A percentile compares a stretch with the other conserved stretches of the same genome.
These are phyloP conservation scores for Leucozona laternaria DNA, from an alignment of 2,888 invertebrate species.

Conservation along the genomic window DNA sequence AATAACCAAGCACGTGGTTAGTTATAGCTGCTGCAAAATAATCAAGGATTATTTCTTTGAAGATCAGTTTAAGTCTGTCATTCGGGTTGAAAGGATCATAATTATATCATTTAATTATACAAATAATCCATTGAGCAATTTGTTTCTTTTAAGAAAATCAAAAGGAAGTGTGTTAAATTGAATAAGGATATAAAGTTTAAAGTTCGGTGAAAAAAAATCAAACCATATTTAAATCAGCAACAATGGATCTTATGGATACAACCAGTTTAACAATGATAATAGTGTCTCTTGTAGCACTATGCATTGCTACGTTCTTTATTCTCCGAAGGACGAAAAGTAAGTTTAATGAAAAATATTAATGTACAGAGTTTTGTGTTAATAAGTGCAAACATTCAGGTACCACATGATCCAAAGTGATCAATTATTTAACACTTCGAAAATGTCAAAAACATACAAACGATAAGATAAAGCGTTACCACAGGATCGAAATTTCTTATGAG, in stretches of 20 bases:
- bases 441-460: no score
- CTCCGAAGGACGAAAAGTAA: conserved; percentile 68
- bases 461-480: no score
- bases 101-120: neutral
- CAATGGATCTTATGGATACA: conserved; percentile 64
- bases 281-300: conserved; percentile 55
- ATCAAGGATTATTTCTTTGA: conserved; percentile 21
- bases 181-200: conserved; percentile 32
- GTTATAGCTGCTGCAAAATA: conserved; percentile 3
- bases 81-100: conserved; percentile 39
- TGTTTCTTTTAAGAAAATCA: neutral
- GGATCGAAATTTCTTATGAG: no score
- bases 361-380: no score
- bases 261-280: conserved; percentile 44
- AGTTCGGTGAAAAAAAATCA: neutral
- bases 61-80: conserved; percentile 39
- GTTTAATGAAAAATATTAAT: conserved; percentile 8
- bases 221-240: neutral
- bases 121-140: neutral
- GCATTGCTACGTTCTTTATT: conserved; percentile 49
- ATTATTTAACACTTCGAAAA: no score
- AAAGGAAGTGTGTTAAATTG: neutral
- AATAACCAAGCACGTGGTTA: conserved; percentile 51
- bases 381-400: no score
- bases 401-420: no score